A percentile compares a stretch with the other conserved stretches of the same genome.
Evolutionary conservation across 1,140 invertebrate genomes (phyloP).

Genomic region (Antheraea pernyi): DNA sequence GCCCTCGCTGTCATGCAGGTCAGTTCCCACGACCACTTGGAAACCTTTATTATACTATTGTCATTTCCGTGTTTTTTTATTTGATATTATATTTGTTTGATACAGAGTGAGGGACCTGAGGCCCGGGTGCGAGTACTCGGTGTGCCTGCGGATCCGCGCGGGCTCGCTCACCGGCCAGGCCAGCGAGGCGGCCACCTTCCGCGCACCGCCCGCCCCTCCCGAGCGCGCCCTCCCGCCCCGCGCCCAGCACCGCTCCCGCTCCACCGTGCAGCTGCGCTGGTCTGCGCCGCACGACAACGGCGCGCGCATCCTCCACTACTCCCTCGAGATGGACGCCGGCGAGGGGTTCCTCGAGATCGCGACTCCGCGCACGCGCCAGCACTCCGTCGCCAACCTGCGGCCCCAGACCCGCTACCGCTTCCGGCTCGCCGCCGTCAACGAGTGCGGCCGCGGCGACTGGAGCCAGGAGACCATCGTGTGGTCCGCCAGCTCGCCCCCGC

Average conservation of each 20-base stretch:
- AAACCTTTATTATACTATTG: background rate
- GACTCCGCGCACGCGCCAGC: slow-evolving; percentile 85
- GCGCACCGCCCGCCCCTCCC: slow-evolving; percentile 84
- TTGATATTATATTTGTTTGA: background rate
- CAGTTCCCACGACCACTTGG: slow-evolving; percentile 26
- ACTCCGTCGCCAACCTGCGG: slow-evolving; percentile 84
- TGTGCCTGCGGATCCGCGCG: slow-evolving; percentile 83
- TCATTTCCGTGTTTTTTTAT: background rate
- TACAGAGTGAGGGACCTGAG: slow-evolving; percentile 87
- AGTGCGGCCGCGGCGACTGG: slow-evolving; percentile 86
- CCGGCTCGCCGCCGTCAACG: slow-evolving; percentile 90
- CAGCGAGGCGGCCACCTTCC: slow-evolving; percentile 72
- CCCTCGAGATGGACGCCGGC: slow-evolving; percentile 89
- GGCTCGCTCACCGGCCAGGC: slow-evolving; percentile 75
- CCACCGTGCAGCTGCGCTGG: slow-evolving; percentile 84
- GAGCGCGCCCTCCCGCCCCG: slow-evolving; percentile 82
- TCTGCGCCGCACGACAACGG: slow-evolving; percentile 88
- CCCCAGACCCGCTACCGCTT: slow-evolving; percentile 89
- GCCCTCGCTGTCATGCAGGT: slow-evolving; percentile 84
- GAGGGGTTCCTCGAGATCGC: slow-evolving; percentile 86
- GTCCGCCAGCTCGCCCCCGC: slow-evolving; percentile 84
- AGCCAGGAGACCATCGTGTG: slow-evolving; percentile 85
- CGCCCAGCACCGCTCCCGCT: slow-evolving; percentile 80
- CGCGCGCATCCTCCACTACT: slow-evolving; percentile 86
- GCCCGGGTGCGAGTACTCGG: slow-evolving; percentile 89